Percentiles rank a stretch among this genome's conserved stretches.
Conservation (phyloP, 2,797 vertebrate genomes). For the Gallirallus australis region DNA sequence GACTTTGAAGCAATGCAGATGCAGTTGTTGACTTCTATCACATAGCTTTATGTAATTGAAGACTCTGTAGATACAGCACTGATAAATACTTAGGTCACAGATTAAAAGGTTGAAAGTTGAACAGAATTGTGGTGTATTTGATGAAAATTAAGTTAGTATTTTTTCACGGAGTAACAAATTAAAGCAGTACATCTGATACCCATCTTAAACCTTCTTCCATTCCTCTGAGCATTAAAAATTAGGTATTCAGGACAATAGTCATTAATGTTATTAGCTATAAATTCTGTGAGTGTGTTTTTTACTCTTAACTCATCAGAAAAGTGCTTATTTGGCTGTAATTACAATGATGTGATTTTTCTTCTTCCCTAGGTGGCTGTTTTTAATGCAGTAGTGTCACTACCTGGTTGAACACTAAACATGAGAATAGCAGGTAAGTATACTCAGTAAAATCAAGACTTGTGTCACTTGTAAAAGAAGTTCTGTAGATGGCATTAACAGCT, state of each 20-base stretch:
- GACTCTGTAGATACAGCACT: not conserved
- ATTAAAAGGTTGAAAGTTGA: not conserved
- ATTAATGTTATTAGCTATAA: not conserved
- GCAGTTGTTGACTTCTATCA: not conserved
- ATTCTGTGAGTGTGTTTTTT: not conserved
- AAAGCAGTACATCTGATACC: not conserved
- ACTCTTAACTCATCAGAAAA: not conserved
- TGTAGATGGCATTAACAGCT: not conserved
- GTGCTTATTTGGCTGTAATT: not conserved
- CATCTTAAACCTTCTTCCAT: not conserved
- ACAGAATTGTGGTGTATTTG: not conserved
- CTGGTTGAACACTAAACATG: conserved; percentile 76
- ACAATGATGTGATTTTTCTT: not conserved
- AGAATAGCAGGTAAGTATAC: conserved; percentile 80
- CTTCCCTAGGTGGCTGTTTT: conserved; percentile 71
- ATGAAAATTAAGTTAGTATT: not conserved
- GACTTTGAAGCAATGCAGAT: not conserved
- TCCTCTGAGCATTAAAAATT: not conserved
- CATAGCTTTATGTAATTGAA: not conserved
- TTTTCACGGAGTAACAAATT: not conserved
- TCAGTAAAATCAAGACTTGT: not conserved
- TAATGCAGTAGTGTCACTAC: conserved; percentile 55
- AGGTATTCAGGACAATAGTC: not conserved
- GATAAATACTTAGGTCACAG: not conserved
- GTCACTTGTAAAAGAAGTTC: not conserved